phyloP scores from a whole-genome alignment of 2,888 invertebrate species.

The Molorchus minor region DNA sequence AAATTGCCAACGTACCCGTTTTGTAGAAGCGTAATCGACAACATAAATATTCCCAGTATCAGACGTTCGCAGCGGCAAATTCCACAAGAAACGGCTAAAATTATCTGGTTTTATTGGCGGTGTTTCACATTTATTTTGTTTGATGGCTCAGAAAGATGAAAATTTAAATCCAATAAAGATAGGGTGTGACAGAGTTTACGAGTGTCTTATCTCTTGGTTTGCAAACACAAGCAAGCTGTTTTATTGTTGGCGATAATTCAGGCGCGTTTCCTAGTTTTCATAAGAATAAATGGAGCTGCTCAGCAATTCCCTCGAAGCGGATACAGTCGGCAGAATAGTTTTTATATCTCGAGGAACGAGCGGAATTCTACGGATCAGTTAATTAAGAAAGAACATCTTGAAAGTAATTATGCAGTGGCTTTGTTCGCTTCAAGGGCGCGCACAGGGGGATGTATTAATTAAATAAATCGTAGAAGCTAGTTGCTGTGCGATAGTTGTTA shows the following conservation, averaged over 20 bases:
- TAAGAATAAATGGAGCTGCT: conserved; percentile 30
- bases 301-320: conserved; percentile 16
- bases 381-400: conserved; percentile 26
- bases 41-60: background rate
- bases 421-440: conserved; percentile 1
- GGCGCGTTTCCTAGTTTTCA: conserved; percentile 25
- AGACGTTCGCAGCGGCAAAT: background rate
- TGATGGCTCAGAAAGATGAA: conserved; percentile 15
- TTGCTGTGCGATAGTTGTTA: too few species aligned
- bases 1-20: background rate
- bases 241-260: conserved; percentile 21
- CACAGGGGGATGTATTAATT: background rate
- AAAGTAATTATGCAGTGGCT: conserved; percentile 24
- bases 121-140: conserved; percentile 8
- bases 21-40: background rate
- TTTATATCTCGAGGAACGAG: conserved; percentile 19
- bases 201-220: conserved; percentile 19
- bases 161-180: conserved; percentile 23
- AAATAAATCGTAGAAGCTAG: too few species aligned
- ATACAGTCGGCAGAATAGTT: conserved; percentile 19
- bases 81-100: background rate
- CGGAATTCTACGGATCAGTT: conserved; percentile 21
- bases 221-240: conserved; percentile 21
- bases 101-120: conserved; percentile 2
- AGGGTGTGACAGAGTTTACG: conserved; percentile 11